Percentiles rank a stretch among this genome's conserved stretches.
These are phyloP conservation scores for Trichoplusia ni DNA, from an alignment of 1,140 invertebrate species.

Conservation along the genomic window DNA sequence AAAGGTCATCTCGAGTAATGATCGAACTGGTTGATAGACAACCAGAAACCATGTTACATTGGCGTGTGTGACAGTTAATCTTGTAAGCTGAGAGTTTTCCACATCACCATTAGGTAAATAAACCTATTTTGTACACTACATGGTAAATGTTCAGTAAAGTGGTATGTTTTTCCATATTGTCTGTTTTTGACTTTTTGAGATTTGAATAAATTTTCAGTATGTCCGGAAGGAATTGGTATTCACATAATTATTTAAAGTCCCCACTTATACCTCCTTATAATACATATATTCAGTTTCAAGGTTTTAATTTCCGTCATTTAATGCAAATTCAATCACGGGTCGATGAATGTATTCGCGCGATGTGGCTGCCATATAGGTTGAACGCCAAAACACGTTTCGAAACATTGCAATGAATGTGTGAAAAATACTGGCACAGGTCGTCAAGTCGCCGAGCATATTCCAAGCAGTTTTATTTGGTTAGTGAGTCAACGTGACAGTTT, in stretches of 20 bases:
- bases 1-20: slow-evolving; percentile 52
- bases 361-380: background rate
- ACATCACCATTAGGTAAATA: too few relatives aligned
- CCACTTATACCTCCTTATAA: background rate
- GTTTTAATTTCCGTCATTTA: background rate
- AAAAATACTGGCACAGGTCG: background rate
- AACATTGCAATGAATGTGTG: background rate
- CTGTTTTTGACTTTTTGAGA: too few relatives aligned
- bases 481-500: background rate
- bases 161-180: too few relatives aligned
- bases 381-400: background rate
- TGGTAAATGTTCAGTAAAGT: too few relatives aligned
- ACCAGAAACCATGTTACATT: background rate
- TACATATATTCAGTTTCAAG: background rate
- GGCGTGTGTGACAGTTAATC: background rate
- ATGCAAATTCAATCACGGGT: background rate
- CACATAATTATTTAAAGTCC: background rate
- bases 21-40: slow-evolving; percentile 6
- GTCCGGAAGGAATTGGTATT: background rate
- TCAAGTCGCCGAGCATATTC: background rate
- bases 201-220: too few relatives aligned
- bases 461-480: background rate
- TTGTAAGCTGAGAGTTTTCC: too few relatives aligned
- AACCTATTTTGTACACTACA: too few relatives aligned
- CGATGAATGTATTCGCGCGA: background rate